Base-by-base conservation (phyloP, 2,113 vertebrate species). In the Chunga burmeisteri region DNA sequence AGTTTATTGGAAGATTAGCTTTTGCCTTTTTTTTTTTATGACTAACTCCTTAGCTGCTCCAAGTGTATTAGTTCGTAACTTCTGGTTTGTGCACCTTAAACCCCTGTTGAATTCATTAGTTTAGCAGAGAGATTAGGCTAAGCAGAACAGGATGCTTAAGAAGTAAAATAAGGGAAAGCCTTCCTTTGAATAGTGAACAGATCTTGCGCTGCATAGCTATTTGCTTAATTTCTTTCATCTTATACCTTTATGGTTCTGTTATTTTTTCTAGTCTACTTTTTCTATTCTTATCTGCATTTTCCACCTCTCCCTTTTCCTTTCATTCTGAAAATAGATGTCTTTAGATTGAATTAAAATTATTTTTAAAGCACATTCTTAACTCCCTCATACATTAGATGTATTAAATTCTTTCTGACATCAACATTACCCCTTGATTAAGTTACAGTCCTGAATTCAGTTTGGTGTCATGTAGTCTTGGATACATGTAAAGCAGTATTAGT, bases 381-480 rank as follows among this genome's bases (percentile, higher is more conserved):
- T 72, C 97, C 62, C 30, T 93, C 17, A 11, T 93, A 52, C 21
- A 67, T 80, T 66, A 82, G 53, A 59, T 80, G 52, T 6, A 90
- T 96, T 91, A 94, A 94, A 61, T 92, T 94, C 34, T 88, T 97
- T 96, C 50, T 91, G 58, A 91, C n/a, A 74, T 71, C 53, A 88
- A 2, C 21, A n/a, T 70, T 93, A 86, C 50, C 22, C 22, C 53
- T 85, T 95, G 86, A 91, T 97, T 94, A 91, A 95, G 93, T 95
- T 96, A 38, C 47, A 90, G 7, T 16, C 36, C 91, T 85, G 90
- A 88, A 95, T 96, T 96, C 82, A 96, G 8, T 91, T 86, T 52
- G 25, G 27, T 73, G 50, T 46, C 88, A 36, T 80, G 40, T 70
- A 80, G 59, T 79, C 65, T 85, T 81, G 34, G 44, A 59, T 79